Percentiles rank a stretch among this genome's conserved stretches.
Evolutionary conservation across 1,140 invertebrate species (phyloP).

Genomic region (Drosophila rufa): DNA sequence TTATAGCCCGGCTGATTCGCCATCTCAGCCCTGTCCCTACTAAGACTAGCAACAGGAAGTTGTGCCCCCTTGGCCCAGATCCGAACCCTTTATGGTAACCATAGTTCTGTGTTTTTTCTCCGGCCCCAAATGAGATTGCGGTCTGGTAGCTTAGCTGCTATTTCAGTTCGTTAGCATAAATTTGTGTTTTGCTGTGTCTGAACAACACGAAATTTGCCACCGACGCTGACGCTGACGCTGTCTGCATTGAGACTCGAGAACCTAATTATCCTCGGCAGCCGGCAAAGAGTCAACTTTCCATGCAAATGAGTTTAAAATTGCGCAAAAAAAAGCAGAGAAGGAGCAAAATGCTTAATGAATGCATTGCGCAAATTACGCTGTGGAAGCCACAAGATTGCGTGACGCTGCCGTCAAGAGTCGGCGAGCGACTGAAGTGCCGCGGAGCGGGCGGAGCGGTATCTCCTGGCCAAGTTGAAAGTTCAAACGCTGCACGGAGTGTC

Average conservation of each 20-base stretch:
- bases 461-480: conserved; percentile 33
- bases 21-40: conserved; percentile 7
- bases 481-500: conserved; percentile 12
- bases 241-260: conserved; percentile 39
- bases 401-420: conserved; percentile 18
- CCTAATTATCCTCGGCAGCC: conserved; percentile 46
- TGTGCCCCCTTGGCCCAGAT: conserved; percentile 7
- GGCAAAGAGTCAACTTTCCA: conserved; percentile 36
- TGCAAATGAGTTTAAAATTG: conserved; percentile 65
- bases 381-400: conserved; percentile 46
- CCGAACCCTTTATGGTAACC: conserved; percentile 31
- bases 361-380: conserved; percentile 56
- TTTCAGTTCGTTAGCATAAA: conserved; percentile 53
- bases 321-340: conserved; percentile 17
- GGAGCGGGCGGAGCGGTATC: conserved; percentile 11
- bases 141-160: conserved; percentile 42
- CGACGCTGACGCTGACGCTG: not conserved
- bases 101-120: conserved; percentile 13
- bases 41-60: conserved; percentile 20
- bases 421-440: not conserved
- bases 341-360: conserved; percentile 56
- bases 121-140: conserved; percentile 42
- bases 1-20: conserved; percentile 53
- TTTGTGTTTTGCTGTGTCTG: conserved; percentile 28
- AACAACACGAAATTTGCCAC: conserved; percentile 27